Evolutionary conservation across 2,888 invertebrate species (phyloP).

Genomic region (Acleris cristana): DNA sequence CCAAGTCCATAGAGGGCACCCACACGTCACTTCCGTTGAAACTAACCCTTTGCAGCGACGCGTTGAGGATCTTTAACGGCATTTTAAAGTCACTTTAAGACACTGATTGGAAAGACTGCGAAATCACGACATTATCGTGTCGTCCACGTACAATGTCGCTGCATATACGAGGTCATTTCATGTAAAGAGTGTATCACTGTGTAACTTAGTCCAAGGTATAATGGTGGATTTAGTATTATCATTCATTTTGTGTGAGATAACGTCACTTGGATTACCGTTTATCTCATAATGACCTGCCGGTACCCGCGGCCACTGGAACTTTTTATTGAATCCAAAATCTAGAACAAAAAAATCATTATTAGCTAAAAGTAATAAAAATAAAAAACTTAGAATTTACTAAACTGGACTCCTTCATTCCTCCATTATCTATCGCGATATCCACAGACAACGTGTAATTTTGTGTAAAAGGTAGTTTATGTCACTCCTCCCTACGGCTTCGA

Average conservation of each 20-base stretch:
- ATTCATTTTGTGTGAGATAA: conserved; percentile 16
- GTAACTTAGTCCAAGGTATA: not conserved
- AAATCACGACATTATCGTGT: conserved; percentile 14
- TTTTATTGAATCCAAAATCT: not conserved
- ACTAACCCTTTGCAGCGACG: conserved; percentile 42
- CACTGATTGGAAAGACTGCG: not conserved
- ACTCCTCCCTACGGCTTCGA: too few relatives aligned
- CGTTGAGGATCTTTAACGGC: conserved; percentile 48
- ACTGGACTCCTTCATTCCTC: too few relatives aligned
- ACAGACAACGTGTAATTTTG: too few relatives aligned
- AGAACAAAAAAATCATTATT: not conserved
- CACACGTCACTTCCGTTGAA: conserved; percentile 58
- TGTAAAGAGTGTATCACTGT: not conserved
- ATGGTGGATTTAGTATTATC: conserved; percentile 3
- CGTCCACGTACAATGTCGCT: not conserved
- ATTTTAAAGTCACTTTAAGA: conserved; percentile 38
- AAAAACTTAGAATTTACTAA: too few relatives aligned
- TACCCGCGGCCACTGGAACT: conserved; percentile 1
- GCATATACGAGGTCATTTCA: not conserved
- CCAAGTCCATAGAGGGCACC: conserved; percentile 62
- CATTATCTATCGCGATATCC: too few relatives aligned
- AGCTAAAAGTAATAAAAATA: too few relatives aligned
- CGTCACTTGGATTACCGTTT: conserved; percentile 4
- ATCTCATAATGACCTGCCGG: conserved; percentile 8
- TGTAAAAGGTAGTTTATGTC: too few relatives aligned